Evolutionary conservation across 1,140 invertebrate genomes (phyloP), one percentile per base, ranked within the genome.

Genomic region (Saccostrea echinata): DNA sequence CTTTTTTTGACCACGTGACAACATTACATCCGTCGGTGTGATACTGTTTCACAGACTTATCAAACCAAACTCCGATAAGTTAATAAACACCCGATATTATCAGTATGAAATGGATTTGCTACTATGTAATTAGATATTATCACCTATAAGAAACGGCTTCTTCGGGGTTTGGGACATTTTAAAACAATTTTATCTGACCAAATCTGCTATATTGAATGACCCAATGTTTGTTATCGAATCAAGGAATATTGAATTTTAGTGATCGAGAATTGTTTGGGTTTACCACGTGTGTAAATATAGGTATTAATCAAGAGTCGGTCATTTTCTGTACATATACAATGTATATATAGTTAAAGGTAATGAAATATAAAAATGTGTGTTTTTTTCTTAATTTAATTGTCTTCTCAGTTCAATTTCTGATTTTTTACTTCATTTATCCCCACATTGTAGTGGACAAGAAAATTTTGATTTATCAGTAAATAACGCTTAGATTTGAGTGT

Each of bases 71-170:
- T 52, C 35, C 51, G 81, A 83, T 83, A 83, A 83, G 33, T 83
- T 83, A 83, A 83, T 83, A 52, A 83, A 52, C 35, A 51, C 35
- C n/a, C 51, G 81, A 52, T 83, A 83, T 83, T 53, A 83, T 83
- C 35, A 53, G 51, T 52, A 24, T 83, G 81, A 53, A 52, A 53
- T 51, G 51, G 81, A 83, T 83, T 83, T 51, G 51, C 81, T 33
- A 83, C 81, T 83, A 35, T 83, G 81, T 83, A 83, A 83, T 83
- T 83, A 83, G 81, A 52, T 51, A 83, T 83, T 83, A 83, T 83
- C 81, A 53, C 81, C 51, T 52, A 83, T 83, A 83, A 76, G 68
- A 76, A 76, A 76, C 24, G 68, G 68, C 68, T 76, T 33, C 27
- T 27, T 76, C 68, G 27, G 68, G 68, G 27, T 76, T 76, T 76